These are phyloP conservation scores for Coregonus sp. DNA, from an alignment of 2,797 vertebrate species.

Conservation along the genomic window DNA sequence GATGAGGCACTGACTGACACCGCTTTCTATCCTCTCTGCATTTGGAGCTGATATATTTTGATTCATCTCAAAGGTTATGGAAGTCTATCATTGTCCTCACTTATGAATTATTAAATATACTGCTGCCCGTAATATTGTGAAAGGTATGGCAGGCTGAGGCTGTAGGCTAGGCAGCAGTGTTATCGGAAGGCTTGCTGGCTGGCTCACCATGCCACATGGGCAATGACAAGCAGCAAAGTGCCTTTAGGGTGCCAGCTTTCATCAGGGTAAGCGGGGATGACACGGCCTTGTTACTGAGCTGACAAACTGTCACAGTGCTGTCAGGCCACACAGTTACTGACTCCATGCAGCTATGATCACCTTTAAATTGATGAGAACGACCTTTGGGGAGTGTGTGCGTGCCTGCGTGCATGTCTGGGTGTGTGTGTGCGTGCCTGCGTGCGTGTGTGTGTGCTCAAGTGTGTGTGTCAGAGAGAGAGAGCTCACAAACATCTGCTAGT, in stretches of 20 bases:
- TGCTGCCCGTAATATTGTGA: constrained; percentile 54
- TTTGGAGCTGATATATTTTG: constrained; percentile 45
- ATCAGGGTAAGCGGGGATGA: constrained; percentile 64
- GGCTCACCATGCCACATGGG: constrained; percentile 32
- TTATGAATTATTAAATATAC: constrained; percentile 67
- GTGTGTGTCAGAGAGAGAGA: neutral
- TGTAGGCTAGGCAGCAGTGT: constrained; percentile 17
- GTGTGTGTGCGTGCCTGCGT: neutral
- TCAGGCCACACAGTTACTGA: constrained; percentile 56
- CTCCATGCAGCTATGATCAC: constrained; percentile 59
- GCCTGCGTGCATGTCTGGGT: constrained; percentile 31
- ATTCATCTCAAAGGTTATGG: constrained; percentile 25
- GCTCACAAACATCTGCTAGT: neutral
- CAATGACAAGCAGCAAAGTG: constrained; percentile 53
- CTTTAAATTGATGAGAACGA: constrained; percentile 61
- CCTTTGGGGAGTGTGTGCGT: constrained; percentile 34
- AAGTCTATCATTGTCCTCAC: constrained; percentile 37
- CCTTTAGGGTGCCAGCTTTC: constrained; percentile 63
- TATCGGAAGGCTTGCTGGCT: constrained; percentile 24
- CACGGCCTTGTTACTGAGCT: constrained; percentile 62
- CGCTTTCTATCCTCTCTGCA: constrained; percentile 15
- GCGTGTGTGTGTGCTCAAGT: too few species aligned
- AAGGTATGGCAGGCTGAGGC: constrained; percentile 20
- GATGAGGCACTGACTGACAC: constrained; percentile 45
- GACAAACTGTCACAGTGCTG: constrained; percentile 65